phyloP scores from a whole-genome alignment of 1,140 invertebrate species.

The Pissodes strobi region DNA sequence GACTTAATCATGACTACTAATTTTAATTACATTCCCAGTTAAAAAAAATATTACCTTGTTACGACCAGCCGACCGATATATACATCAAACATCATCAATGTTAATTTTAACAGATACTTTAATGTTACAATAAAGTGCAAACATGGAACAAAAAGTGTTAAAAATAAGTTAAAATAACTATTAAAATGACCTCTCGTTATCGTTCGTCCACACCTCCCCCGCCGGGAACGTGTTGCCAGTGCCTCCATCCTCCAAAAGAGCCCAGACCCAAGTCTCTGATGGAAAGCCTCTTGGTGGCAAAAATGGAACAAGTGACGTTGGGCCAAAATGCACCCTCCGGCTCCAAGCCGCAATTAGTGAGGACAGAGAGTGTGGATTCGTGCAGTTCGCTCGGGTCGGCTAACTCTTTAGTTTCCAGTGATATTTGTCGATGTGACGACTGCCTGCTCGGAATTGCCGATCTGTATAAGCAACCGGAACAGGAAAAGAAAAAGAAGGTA shows the following conservation, averaged over 20 bases:
- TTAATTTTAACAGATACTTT: no score
- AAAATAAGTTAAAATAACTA: no score
- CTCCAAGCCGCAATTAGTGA: constrained; percentile 57
- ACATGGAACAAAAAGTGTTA: no score
- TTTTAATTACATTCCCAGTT: no score
- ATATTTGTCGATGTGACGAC: constrained; percentile 81
- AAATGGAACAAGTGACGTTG: constrained; percentile 67
- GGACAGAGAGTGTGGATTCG: constrained; percentile 78
- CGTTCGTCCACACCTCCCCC: constrained; percentile 22
- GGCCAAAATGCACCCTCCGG: constrained; percentile 46
- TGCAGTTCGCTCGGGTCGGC: constrained; percentile 73
- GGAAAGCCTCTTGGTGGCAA: constrained; percentile 75
- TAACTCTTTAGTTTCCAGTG: constrained; percentile 65
- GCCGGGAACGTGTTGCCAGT: constrained; percentile 12
- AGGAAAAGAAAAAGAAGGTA: constrained; percentile 64
- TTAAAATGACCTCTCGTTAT: constrained; percentile 13
- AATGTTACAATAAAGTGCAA: no score
- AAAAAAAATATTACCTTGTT: no score
- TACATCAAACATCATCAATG: no score
- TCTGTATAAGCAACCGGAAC: constrained; percentile 66
- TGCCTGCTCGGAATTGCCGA: constrained; percentile 81
- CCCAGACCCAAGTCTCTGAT: constrained; percentile 69
- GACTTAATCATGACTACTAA: no score
- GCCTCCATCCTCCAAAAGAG: constrained; percentile 25
- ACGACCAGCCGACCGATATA: no score